Percentiles rank a stretch among this genome's conserved stretches.
These are phyloP conservation scores for Peromyscus leucopus DNA, from an alignment of 2,113 vertebrate genomes.

Conservation along the genomic window DNA sequence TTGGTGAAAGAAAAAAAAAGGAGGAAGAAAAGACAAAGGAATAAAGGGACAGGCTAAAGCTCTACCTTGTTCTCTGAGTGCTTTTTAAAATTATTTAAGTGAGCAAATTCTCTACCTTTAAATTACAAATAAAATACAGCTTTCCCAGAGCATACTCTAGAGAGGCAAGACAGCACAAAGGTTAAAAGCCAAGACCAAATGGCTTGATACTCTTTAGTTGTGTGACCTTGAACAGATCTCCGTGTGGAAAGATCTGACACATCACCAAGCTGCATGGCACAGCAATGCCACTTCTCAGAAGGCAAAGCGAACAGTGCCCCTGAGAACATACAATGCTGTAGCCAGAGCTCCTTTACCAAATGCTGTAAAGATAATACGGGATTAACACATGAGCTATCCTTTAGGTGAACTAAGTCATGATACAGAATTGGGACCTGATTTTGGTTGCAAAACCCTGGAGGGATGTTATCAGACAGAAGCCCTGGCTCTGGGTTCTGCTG, in stretches of 20 bases:
- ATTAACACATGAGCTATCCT: background rate
- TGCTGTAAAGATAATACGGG: background rate
- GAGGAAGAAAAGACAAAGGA: background rate
- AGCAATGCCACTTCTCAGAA: background rate
- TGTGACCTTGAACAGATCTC: background rate
- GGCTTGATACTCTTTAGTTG: background rate
- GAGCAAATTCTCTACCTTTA: background rate
- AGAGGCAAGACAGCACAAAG: background rate
- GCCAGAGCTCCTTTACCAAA: background rate
- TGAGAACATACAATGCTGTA: background rate
- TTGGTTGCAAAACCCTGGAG: background rate
- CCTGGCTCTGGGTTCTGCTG: background rate
- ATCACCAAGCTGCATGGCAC: too few species aligned
- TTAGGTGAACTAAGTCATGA: background rate
- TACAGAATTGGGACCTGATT: background rate
- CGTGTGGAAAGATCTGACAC: background rate
- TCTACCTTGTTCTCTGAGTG: background rate
- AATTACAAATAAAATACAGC: background rate
- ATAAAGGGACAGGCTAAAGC: constrained; percentile 10
- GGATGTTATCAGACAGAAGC: background rate
- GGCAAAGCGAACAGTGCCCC: background rate
- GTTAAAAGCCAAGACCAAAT: background rate
- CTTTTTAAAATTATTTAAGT: background rate
- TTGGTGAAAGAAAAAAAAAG: background rate
- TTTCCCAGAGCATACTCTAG: background rate